These are phyloP conservation scores for Acromyrmex echinatior DNA, from an alignment of 1,140 invertebrate genomes.

Conservation along the genomic window DNA sequence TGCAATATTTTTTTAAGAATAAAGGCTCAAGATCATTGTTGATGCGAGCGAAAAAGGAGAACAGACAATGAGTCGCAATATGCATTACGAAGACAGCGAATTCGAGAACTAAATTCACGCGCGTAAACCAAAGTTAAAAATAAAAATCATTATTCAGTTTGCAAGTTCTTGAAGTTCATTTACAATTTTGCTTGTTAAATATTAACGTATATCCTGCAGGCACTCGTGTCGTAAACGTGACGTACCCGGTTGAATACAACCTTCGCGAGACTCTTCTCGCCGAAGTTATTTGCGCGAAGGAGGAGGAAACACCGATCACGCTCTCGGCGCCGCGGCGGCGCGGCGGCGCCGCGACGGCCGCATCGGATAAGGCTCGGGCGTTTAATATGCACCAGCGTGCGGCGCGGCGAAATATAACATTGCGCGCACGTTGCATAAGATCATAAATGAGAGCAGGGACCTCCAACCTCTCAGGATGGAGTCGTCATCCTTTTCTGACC, in stretches of 20 bases:
- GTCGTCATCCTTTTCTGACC: slow-evolving; percentile 81
- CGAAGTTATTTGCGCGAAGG: slow-evolving; percentile 54
- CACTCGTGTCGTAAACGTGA: neutral
- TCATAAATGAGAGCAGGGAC: slow-evolving; percentile 81
- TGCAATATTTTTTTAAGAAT: no score
- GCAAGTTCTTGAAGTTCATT: neutral
- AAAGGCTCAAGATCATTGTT: neutral
- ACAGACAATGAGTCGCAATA: neutral
- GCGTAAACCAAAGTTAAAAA: neutral
- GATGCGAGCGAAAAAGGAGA: neutral
- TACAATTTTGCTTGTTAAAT: slow-evolving; percentile 13
- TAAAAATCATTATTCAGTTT: slow-evolving; percentile 33
- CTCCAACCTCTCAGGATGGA: slow-evolving; percentile 75
- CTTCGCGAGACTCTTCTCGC: slow-evolving; percentile 2
- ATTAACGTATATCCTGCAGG: slow-evolving; percentile 6
- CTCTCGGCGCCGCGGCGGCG: slow-evolving; percentile 48
- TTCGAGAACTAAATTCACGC: neutral
- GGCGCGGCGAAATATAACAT: slow-evolving; percentile 78
- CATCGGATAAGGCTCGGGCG: slow-evolving; percentile 75
- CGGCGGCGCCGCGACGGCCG: slow-evolving; percentile 48
- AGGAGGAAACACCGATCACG: slow-evolving; percentile 73
- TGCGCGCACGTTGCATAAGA: slow-evolving; percentile 82
- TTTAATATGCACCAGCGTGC: slow-evolving; percentile 81
- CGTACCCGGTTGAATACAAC: neutral
- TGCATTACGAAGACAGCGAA: neutral